Conservation (phyloP, 37 sponge, comb jelly and placozoan species). For the Ianthella basta region DNA sequence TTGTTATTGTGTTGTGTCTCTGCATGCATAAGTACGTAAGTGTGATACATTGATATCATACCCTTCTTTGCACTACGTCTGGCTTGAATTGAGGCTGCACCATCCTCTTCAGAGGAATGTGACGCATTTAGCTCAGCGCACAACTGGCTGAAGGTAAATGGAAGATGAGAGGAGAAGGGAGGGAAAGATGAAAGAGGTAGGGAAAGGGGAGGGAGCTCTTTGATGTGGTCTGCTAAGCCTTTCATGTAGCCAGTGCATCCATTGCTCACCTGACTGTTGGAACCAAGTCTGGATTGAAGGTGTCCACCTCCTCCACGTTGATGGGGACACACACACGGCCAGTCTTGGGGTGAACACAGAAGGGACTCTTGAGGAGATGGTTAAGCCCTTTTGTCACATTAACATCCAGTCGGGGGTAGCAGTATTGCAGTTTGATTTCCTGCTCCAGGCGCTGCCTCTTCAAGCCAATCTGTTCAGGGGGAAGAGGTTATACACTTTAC, state of each 20-base stretch:
- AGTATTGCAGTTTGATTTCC: constrained; percentile 88
- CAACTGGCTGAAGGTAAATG: constrained; percentile 28
- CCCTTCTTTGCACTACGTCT: constrained; percentile 1
- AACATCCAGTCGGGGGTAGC: constrained; percentile 94
- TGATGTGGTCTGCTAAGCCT: too few species aligned
- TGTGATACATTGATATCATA: not conserved
- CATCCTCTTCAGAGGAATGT: not conserved
- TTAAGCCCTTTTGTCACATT: constrained; percentile 98
- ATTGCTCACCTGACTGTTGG: constrained; percentile 78
- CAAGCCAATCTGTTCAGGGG: not conserved
- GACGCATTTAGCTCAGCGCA: constrained; percentile 49
- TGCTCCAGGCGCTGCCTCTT: not conserved
- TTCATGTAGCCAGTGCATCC: too few species aligned
- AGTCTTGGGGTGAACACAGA: constrained; percentile 98
- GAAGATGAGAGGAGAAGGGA: not conserved
- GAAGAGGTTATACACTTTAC: not conserved
- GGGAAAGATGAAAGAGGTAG: not conserved
- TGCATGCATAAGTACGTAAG: not conserved
- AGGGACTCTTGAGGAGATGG: constrained; percentile 97
- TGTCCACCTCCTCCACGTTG: constrained; percentile 54
- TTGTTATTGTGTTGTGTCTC: too few species aligned
- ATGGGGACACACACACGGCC: constrained; percentile 97
- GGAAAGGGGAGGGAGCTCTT: not conserved
- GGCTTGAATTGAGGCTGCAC: constrained; percentile 10
- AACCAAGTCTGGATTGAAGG: constrained; percentile 87